Percentiles rank a stretch among this genome's conserved stretches.
Conservation (phyloP, 2,888 invertebrate genomes). For the Pyrocoelia pectoralis region DNA sequence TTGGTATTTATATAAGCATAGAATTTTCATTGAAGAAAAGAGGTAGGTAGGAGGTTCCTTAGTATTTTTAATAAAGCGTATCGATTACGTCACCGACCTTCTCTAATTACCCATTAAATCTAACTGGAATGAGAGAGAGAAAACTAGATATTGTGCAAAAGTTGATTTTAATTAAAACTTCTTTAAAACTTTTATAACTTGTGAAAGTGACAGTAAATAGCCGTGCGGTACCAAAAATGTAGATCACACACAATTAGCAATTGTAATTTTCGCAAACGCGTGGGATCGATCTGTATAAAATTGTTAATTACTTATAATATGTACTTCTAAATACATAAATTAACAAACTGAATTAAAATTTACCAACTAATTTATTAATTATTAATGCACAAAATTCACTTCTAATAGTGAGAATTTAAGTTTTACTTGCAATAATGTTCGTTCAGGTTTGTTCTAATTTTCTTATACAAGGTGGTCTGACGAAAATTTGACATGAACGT, state of each 20-base stretch:
- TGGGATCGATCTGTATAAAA: too few relatives aligned
- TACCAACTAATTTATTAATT: too few relatives aligned
- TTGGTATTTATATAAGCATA: background rate
- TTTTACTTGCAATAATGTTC: too few relatives aligned
- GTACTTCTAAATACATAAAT: too few relatives aligned
- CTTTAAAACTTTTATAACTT: slow-evolving; percentile 15
- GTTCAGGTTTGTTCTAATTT: too few relatives aligned
- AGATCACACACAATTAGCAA: background rate
- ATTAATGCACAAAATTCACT: too few relatives aligned
- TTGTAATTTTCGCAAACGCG: too few relatives aligned
- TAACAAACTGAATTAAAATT: too few relatives aligned
- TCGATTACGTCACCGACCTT: background rate
- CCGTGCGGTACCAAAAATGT: slow-evolving; percentile 22
- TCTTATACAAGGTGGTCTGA: too few relatives aligned
- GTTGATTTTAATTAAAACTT: slow-evolving; percentile 20
- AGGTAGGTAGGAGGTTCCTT: slow-evolving; percentile 15
- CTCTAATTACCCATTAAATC: background rate
- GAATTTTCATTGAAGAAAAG: slow-evolving; percentile 25
- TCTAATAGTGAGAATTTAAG: too few relatives aligned
- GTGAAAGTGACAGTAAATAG: slow-evolving; percentile 32
- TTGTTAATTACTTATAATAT: too few relatives aligned
- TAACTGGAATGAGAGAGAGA: background rate
- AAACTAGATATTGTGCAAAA: slow-evolving; percentile 2
- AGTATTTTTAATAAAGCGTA: slow-evolving; percentile 13
- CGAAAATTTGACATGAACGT: too few relatives aligned